Percentiles rank a stretch among this genome's conserved stretches.
These are phyloP conservation scores for Trichosurus vulpecula DNA, from an alignment of 2,797 vertebrate genomes.

Conservation along the genomic window DNA sequence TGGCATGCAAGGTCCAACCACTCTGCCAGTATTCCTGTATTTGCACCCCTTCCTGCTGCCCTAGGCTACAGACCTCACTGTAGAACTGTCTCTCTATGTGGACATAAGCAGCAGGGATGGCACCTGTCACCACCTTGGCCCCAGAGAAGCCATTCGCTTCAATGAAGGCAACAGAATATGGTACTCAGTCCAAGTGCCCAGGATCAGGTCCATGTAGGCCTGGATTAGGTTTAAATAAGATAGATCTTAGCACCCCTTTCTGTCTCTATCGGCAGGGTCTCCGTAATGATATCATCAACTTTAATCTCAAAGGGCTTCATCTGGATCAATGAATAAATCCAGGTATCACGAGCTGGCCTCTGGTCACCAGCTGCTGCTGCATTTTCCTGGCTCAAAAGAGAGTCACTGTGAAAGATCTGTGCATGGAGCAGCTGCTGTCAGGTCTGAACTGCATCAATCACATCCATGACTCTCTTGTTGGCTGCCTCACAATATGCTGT, in stretches of 20 bases:
- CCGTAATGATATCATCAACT: constrained; percentile 94
- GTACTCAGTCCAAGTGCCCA: constrained; percentile 91
- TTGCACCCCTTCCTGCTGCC: constrained; percentile 91
- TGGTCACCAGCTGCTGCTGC: constrained; percentile 64
- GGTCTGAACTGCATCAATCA: constrained; percentile 88
- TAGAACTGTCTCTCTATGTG: constrained; percentile 96
- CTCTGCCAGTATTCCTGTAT: constrained; percentile 93
- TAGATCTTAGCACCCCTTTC: constrained; percentile 88
- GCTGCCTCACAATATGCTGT: constrained; percentile 90
- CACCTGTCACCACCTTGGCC: constrained; percentile 91
- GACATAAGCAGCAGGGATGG: constrained; percentile 95
- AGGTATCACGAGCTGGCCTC: constrained; percentile 88
- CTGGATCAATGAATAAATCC: constrained; percentile 97
- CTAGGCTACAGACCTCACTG: constrained; percentile 89
- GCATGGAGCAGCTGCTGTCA: constrained; percentile 86
- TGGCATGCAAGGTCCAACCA: constrained; percentile 97
- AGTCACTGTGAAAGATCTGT: constrained; percentile 83
- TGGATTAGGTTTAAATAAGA: constrained; percentile 97
- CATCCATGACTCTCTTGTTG: constrained; percentile 90
- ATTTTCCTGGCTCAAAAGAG: constrained; percentile 70
- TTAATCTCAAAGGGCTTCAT: constrained; percentile 97
- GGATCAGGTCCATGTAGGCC: constrained; percentile 93
- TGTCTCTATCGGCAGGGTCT: constrained; percentile 91
- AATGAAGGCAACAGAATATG: constrained; percentile 94
- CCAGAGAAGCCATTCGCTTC: constrained; percentile 99